These are phyloP conservation scores for Chrysopilus asiliformis DNA, from an alignment of 2,888 invertebrate genomes.

Conservation along the genomic window DNA sequence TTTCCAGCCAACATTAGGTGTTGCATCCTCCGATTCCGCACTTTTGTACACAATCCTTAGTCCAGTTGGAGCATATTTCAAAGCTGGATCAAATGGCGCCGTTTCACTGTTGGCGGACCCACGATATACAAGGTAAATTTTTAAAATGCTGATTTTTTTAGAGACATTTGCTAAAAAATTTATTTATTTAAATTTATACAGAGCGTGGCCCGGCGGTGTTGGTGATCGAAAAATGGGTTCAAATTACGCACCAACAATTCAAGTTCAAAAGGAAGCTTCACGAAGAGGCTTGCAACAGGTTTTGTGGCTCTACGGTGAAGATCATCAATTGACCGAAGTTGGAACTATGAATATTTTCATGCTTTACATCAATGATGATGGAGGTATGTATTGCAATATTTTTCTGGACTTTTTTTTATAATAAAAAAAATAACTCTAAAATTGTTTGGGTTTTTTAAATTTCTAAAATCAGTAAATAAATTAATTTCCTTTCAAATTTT, in stretches of 20 bases:
- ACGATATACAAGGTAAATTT: slow-evolving; percentile 43
- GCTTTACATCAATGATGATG: slow-evolving; percentile 72
- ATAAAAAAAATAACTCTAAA: not conserved
- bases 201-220: slow-evolving; percentile 87
- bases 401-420: slow-evolving; percentile 13
- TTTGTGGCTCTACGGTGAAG: slow-evolving; percentile 88
- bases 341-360: slow-evolving; percentile 98
- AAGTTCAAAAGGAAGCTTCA: slow-evolving; percentile 63
- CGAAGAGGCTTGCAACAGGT: slow-evolving; percentile 81
- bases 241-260: slow-evolving; percentile 78
- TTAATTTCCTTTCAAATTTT: too few relatives aligned
- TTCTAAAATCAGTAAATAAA: not conserved
- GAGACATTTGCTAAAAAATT: not conserved
- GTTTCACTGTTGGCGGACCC: slow-evolving; percentile 90
- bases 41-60: slow-evolving; percentile 81
- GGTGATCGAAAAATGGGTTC: slow-evolving; percentile 94
- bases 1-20: slow-evolving; percentile 79
- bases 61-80: slow-evolving; percentile 90
- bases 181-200: slow-evolving; percentile 5
- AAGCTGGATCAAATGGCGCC: slow-evolving; percentile 47
- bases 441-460: not conserved
- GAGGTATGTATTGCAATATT: slow-evolving; percentile 50
- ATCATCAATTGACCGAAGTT: slow-evolving; percentile 89
- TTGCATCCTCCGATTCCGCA: slow-evolving; percentile 74
- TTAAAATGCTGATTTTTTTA: not conserved